Percentiles rank a stretch among this genome's conserved stretches.
Evolutionary conservation across 2,797 vertebrate species (phyloP).

Genomic region (Microhierax caerulescens): DNA sequence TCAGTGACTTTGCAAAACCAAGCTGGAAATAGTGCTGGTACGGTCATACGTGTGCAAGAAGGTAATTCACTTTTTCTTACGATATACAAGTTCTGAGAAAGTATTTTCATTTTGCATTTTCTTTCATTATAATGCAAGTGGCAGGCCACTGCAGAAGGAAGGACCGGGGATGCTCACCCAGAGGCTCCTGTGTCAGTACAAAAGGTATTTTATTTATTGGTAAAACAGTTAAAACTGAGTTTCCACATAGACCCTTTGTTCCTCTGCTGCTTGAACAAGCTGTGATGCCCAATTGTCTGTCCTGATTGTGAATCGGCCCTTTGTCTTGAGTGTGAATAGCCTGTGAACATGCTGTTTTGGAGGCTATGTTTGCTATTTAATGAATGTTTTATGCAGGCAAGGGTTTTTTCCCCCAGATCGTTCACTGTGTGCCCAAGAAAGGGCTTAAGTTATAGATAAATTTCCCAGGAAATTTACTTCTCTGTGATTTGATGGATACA

Average conservation of each 20-base stretch:
- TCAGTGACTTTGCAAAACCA: background rate
- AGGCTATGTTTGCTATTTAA: background rate
- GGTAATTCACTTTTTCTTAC: background rate
- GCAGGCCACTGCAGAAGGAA: background rate
- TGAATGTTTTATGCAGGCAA: background rate
- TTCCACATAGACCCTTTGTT: background rate
- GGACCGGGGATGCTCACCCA: background rate
- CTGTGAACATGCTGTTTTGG: background rate
- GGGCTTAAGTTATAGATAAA: background rate
- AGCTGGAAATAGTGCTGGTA: background rate
- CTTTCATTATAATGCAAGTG: background rate
- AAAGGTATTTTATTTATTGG: background rate
- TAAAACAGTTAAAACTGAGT: background rate
- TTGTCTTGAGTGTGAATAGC: background rate
- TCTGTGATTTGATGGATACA: background rate
- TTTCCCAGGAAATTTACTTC: background rate
- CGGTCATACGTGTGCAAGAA: background rate
- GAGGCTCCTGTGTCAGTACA: background rate
- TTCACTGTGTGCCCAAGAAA: background rate
- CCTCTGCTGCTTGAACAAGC: background rate
- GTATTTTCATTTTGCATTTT: background rate
- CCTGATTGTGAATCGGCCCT: background rate
- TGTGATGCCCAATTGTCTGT: background rate
- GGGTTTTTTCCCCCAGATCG: background rate
- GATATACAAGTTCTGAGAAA: background rate